A percentile compares a stretch with the other conserved stretches of the same genome.
These are phyloP conservation scores for Cryptomyrus ogoouensis DNA, from an alignment of 2,113 vertebrate genomes.

Conservation along the genomic window DNA sequence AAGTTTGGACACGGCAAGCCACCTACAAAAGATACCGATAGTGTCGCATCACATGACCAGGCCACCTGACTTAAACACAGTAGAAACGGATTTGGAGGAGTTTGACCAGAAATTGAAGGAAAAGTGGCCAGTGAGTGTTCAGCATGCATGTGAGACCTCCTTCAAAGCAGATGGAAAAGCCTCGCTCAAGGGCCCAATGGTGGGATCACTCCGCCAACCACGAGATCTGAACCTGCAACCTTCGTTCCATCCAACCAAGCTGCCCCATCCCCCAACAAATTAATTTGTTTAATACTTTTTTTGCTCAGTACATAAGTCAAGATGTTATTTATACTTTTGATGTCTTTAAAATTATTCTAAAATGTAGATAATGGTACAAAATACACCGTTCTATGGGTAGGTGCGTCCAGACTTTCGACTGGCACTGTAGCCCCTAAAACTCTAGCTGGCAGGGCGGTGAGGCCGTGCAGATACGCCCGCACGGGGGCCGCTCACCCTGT, in stretches of 20 bases:
- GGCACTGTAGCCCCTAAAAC: not conserved
- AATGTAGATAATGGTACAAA: not conserved
- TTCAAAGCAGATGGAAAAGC: not conserved
- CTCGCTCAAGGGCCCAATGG: not conserved
- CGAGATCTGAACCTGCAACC: not conserved
- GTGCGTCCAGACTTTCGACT: not conserved
- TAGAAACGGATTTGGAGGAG: not conserved
- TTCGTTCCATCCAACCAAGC: not conserved
- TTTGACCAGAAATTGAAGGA: not conserved
- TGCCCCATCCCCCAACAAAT: not conserved
- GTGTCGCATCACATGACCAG: not conserved
- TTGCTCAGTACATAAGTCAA: not conserved
- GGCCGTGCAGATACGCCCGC: not conserved
- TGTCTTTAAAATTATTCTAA: not conserved
- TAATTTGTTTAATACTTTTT: not conserved
- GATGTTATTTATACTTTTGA: not conserved
- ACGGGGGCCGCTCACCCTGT: slow-evolving; percentile 70
- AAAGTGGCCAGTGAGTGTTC: not conserved
- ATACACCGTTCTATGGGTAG: not conserved
- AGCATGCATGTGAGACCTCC: not conserved
- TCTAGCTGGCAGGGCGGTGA: not conserved
- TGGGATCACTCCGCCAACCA: not conserved
- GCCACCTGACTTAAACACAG: not conserved
- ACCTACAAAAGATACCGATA: not conserved
- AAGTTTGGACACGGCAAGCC: not conserved